A percentile compares a stretch with the other conserved stretches of the same genome.
Conservation (phyloP, 2,113 vertebrate genomes). For the Phyllopteryx taeniolatus region DNA sequence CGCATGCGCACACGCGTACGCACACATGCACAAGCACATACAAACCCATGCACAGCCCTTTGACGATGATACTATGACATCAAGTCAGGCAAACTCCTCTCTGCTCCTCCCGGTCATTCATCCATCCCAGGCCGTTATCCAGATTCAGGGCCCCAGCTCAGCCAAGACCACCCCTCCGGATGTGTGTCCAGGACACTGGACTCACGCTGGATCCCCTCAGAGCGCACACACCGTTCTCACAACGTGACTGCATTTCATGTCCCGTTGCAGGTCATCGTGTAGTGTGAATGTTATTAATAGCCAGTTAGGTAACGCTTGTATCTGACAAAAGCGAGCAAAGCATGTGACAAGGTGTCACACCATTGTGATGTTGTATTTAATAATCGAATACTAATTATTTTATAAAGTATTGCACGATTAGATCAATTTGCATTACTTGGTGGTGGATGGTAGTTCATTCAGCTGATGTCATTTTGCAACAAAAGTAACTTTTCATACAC, state of each 20-base stretch:
- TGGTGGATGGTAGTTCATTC: not conserved
- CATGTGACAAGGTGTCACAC: not conserved
- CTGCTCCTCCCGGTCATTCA: conserved; percentile 34
- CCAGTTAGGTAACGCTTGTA: not conserved
- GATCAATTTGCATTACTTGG: not conserved
- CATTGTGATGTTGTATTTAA: too few relatives aligned
- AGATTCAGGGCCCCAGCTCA: conserved; percentile 35
- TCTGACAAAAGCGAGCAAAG: not conserved
- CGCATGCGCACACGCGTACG: conserved; percentile 15
- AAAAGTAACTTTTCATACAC: not conserved
- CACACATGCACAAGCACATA: conserved; percentile 29
- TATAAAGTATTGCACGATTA: not conserved
- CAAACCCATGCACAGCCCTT: conserved; percentile 16
- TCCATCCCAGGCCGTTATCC: conserved; percentile 44
- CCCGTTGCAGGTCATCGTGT: conserved; percentile 11
- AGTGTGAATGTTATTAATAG: not conserved
- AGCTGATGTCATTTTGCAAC: not conserved
- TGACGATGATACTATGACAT: conserved; percentile 34
- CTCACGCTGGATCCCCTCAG: conserved; percentile 48
- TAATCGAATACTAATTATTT: not conserved
- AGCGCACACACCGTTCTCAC: conserved; percentile 57
- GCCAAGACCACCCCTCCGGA: conserved; percentile 58
- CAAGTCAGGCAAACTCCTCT: conserved; percentile 40
- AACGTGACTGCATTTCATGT: conserved; percentile 48
- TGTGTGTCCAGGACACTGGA: conserved; percentile 57